Base-by-base conservation (phyloP, 2,888 invertebrate genomes). In the Gasteruption jaculator region DNA sequence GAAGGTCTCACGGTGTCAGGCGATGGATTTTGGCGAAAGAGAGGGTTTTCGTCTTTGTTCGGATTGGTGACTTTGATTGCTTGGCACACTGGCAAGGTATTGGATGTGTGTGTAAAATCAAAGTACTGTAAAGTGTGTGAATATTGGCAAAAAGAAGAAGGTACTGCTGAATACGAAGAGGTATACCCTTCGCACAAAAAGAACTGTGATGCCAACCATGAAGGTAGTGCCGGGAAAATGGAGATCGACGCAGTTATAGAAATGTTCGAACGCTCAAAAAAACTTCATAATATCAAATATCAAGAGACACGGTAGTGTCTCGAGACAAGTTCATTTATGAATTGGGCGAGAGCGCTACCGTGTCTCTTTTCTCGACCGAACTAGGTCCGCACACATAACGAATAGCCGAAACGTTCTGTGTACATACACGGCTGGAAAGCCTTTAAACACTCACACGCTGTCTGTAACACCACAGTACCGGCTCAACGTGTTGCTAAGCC, bases 91-190 rank as follows among this genome's bases (percentile, higher is more conserved):
- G 22, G 11, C n/a, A 29, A 30, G 22, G 18, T 37, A n/a, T 2
- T 37, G 7, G 27, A 37, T 16, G n/a, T 37, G 24, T 24, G 24
- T 24, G 24, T 24, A 7, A 24, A 24, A 24, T 24, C 24, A 24
- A 24, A 24, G 24, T 10, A 14, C 21, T 8, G 15, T 15, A 12
- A 20, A 11, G 16, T 4, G 30, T 32, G 27, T 10, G 20, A 32
- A 15, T 5, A 38, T 38, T 38, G 38, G 38, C 14, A 38, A 38
- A 19, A 6, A 12, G 19, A 19, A 30, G 30, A 14, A 6, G 19
- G 29, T 19, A 38, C 24, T 24, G 24, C 24, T 24, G 24, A 24
- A n/a, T 24, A 24, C 24, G 24, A 24, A n/a, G 24, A 24, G 24
- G 24, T 24, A n/a, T 24, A 24, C 24, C n/a, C 24, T 24, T 24